phyloP scores from a whole-genome alignment of 1,140 invertebrate genomes.

The Mactra quadrangularis region DNA sequence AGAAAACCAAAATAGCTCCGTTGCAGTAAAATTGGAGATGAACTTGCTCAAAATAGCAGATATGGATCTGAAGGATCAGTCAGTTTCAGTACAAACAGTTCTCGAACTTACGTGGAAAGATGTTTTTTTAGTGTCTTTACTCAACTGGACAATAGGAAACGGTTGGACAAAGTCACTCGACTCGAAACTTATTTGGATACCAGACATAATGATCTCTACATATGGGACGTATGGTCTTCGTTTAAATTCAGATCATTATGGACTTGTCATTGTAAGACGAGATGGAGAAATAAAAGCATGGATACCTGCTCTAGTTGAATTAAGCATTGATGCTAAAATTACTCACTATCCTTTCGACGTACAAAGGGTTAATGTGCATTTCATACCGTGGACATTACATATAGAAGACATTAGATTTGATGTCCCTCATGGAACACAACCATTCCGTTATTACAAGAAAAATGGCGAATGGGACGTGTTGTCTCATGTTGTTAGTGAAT shows the following conservation, averaged over 20 bases:
- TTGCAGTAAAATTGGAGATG: not conserved
- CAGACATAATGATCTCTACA: not conserved
- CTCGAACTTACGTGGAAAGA: not conserved
- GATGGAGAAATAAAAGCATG: not conserved
- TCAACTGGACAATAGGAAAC: not conserved
- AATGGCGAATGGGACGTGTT: conserved; percentile 21
- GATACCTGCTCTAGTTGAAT: not conserved
- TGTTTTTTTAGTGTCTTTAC: not conserved
- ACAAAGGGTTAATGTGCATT: not conserved
- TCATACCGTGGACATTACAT: not conserved
- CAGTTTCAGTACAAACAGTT: not conserved
- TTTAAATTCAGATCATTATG: not conserved
- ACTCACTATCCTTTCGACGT: not conserved
- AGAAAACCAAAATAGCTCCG: not conserved
- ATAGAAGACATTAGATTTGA: not conserved
- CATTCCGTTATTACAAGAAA: not conserved
- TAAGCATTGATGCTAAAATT: not conserved
- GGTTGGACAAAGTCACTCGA: not conserved
- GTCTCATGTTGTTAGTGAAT: too few species aligned
- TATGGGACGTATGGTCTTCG: not conserved
- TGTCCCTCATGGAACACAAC: not conserved
- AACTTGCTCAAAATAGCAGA: not conserved
- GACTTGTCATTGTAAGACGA: not conserved
- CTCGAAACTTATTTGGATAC: not conserved
- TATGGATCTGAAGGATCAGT: not conserved